Evolutionary conservation across 2,797 vertebrate species (phyloP), one percentile per base, ranked within the genome.

Genomic region (Nannoperca australis): DNA sequence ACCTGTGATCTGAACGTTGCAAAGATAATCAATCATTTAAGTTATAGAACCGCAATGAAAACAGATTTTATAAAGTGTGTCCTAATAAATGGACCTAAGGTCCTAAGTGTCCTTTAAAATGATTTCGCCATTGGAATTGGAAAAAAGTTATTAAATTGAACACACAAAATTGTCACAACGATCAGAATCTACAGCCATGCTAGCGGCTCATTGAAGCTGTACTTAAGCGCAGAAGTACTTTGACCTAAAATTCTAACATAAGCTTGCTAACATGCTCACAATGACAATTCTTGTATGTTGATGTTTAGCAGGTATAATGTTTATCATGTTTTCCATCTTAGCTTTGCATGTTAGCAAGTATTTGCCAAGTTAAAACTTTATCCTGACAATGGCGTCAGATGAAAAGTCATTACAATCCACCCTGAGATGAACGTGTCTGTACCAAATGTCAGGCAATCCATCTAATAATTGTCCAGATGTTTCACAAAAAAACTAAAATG

Each of bases 11-110:
- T 53, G 38, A 24, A 60, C 34, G 0, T 36, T 1, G 14, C 10
- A 60, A 34, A 10, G 32, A 61, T 49, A 2, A 47, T 60, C 10
- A 65, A 42, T 70, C 14, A 81, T 75, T 47, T 34, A 55, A 22
- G 20, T 51, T 40, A 17, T 24, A 40, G 58, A 8, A 13, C 15
- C 4, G 7, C 42, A 51, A 17, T 53, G 7, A 30, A 72, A 60
- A 49, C 32, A n/a, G 27, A 71, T 18, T 15, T 40, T 22, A 9
- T 24, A 45, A 4, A 18, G 15, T 62, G 58, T 32, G 42, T 40
- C 18, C 24, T 7, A 30, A 30, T 72, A 38, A 60, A n/a, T n/a
- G n/a, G n/a, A n/a, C n/a, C n/a, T n/a, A n/a, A n/a, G n/a, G n/a
- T n/a, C n/a, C n/a, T n/a, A n/a, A n/a, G n/a, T n/a, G n/a, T n/a